Evolutionary conservation across 2,888 invertebrate species (phyloP).

Genomic region (Nephrotoma guestfalica): DNA sequence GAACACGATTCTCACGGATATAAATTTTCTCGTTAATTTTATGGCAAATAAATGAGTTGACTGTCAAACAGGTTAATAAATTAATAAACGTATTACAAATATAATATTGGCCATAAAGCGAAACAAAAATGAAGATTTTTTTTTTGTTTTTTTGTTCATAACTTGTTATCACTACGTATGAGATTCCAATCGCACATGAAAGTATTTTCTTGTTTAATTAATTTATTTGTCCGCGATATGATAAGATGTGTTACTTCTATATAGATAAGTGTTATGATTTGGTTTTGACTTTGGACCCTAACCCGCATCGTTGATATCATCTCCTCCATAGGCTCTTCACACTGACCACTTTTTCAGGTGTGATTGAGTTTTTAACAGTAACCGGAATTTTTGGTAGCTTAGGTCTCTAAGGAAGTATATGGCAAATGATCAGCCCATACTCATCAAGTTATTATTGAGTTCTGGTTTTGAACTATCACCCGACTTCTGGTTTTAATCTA

Average conservation of each 20-base stretch:
- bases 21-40: conserved; percentile 3
- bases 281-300: too few species aligned
- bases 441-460: too few species aligned
- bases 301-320: too few species aligned
- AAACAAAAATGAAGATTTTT: neutral
- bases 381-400: too few species aligned
- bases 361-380: too few species aligned
- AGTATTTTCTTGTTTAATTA: neutral
- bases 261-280: too few species aligned
- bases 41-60: conserved; percentile 1
- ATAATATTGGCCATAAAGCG: neutral
- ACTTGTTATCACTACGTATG: neutral
- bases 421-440: too few species aligned
- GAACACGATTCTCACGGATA: conserved; percentile 1
- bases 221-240: neutral
- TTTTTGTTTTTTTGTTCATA: neutral
- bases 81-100: neutral
- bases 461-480: too few species aligned
- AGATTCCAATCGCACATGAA: neutral
- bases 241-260: neutral
- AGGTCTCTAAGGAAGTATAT: too few species aligned
- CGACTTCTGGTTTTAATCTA: too few species aligned
- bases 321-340: too few species aligned
- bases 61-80: conserved; percentile 1
- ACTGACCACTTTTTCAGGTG: too few species aligned